Evolutionary conservation across 2,113 vertebrate genomes (phyloP).

Genomic region (Ophiodon elongatus): DNA sequence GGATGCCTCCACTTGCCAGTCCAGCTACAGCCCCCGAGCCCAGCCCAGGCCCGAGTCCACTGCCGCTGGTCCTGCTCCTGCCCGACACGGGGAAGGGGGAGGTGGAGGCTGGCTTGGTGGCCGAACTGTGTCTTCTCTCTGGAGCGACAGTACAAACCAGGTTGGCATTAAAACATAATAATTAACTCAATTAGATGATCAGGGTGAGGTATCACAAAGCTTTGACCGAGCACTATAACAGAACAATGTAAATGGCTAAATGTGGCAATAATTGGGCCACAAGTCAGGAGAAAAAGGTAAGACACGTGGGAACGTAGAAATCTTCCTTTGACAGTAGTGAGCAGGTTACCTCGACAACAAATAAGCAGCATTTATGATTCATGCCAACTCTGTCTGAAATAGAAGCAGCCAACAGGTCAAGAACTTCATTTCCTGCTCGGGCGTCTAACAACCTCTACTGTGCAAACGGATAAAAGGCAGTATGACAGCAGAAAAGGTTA

Average conservation of each 20-base stretch:
- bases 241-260: not conserved
- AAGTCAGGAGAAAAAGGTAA: conserved; percentile 1
- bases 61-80: conserved; percentile 87
- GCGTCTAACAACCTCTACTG: conserved; percentile 61
- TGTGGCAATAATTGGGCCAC: not conserved
- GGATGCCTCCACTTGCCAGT: conserved; percentile 84
- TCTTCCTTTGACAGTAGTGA: conserved; percentile 29
- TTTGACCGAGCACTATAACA: conserved; percentile 1
- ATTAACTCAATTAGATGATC: not conserved
- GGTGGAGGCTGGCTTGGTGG: conserved; percentile 89
- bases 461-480: conserved; percentile 63
- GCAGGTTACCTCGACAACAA: conserved; percentile 45
- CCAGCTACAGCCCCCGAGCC: conserved; percentile 74
- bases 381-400: conserved; percentile 66
- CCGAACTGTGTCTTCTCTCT: conserved; percentile 98
- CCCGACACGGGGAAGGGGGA: conserved; percentile 87
- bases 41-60: conserved; percentile 81
- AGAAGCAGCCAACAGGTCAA: conserved; percentile 69
- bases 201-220: not conserved
- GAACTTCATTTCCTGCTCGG: conserved; percentile 66
- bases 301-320: conserved; percentile 6
- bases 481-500: conserved; percentile 50
- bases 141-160: conserved; percentile 26
- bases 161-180: conserved; percentile 30
- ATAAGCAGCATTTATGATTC: conserved; percentile 69